Evolutionary conservation across 2,113 vertebrate species (phyloP), one percentile per base, ranked within the genome.

Genomic region (Cottus gobio): DNA sequence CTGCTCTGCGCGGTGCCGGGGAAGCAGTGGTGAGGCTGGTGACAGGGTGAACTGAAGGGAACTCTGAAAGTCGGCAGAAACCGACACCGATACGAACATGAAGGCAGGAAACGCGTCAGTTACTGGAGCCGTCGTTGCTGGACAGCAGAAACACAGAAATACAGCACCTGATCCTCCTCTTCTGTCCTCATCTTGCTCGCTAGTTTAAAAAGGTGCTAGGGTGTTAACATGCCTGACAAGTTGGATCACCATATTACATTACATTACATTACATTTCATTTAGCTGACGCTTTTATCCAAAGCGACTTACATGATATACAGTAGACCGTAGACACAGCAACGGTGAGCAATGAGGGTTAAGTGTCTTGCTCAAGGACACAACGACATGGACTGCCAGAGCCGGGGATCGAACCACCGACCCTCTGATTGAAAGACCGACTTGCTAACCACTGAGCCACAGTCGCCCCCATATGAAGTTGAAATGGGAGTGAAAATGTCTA

Each of bases 1-100:
- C 68, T 54, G 88, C 89, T 87, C 91, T 86, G 80, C 87, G 85
- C 67, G 77, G 79, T 85, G 84, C 77, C 85, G 84, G 83, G 80
- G 86, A 78, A 88, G 80, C 77, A 57, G 71, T 67, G 77, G 79
- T 80, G 78, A 71, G 88, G 83, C 87, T 79, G 82, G 79, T 54
- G 79, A 87, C 70, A 48, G 85, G 77, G 80, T 71, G 70, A 91
- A 88, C 83, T 79, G 69, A 85, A 68, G 83, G 87, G 82, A 87
- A 91, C 87, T 86, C 77, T 79, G 4, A 5, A 87, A 90, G 88
- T 85, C 89, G 72, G 75, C 72, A 64, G 66, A 87, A 80, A 71
- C 22, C 75, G 34, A 83, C 79, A 34, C 3, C 2, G 39, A 71
- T 24, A 64, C 58, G 67, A 72, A 73, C 72, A 65, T 52, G 54